Conservation (phyloP, 2,113 vertebrate genomes). For the Salvelinus alpinus region DNA sequence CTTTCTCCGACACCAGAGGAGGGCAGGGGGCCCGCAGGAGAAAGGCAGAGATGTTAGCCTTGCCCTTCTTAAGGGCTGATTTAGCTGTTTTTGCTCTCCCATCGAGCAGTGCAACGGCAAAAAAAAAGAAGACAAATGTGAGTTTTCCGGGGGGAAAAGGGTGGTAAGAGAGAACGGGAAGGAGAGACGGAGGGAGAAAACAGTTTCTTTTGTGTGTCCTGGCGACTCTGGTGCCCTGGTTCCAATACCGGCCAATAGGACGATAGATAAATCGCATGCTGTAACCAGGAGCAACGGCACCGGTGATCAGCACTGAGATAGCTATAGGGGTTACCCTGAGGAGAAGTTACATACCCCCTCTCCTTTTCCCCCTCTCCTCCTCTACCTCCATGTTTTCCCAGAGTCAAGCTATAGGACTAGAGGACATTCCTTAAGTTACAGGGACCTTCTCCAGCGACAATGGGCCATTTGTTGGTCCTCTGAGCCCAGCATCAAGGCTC, state of each 20-base stretch:
- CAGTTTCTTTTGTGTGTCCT: slow-evolving; percentile 50
- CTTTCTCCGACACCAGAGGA: slow-evolving; percentile 55
- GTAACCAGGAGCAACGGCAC: slow-evolving; percentile 59
- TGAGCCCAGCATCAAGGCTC: slow-evolving; percentile 1
- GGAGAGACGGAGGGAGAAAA: background rate
- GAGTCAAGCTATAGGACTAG: background rate
- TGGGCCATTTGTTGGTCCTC: slow-evolving; percentile 47
- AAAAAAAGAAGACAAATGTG: slow-evolving; percentile 63
- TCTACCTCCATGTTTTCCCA: slow-evolving; percentile 17
- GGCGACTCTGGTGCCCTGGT: slow-evolving; percentile 9
- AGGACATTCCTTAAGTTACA: slow-evolving; percentile 27
- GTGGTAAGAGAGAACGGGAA: slow-evolving; percentile 25
- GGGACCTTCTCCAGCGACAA: slow-evolving; percentile 52
- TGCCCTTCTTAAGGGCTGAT: slow-evolving; percentile 57
- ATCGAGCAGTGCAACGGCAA: slow-evolving; percentile 41
- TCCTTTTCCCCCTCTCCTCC: background rate
- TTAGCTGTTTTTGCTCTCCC: slow-evolving; percentile 63
- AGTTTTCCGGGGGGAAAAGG: slow-evolving; percentile 50
- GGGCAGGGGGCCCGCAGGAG: slow-evolving; percentile 39
- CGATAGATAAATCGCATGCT: slow-evolving; percentile 66
- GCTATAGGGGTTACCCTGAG: slow-evolving; percentile 25
- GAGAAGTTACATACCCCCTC: background rate
- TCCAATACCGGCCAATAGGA: slow-evolving; percentile 47
- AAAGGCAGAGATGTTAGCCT: slow-evolving; percentile 37
- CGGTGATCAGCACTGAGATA: slow-evolving; percentile 12